Evolutionary conservation across 2,888 invertebrate genomes (phyloP).

Genomic region (Torymus auratus): DNA sequence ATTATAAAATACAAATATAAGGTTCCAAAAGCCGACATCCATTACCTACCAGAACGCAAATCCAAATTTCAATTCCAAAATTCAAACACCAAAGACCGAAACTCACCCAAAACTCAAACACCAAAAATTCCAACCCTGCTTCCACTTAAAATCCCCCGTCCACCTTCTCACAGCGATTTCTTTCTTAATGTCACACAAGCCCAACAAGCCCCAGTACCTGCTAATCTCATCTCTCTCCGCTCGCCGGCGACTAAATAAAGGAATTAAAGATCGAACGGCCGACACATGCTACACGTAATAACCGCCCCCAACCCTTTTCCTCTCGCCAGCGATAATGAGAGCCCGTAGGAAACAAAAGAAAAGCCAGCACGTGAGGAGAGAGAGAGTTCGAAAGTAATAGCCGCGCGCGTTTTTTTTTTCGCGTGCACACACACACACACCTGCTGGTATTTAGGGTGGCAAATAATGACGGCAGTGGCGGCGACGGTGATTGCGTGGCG

Average conservation of each 20-base stretch:
- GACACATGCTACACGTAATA: conserved; percentile 6
- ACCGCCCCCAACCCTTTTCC: not conserved
- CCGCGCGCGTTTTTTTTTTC: conserved; percentile 1
- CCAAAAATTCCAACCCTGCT: no score
- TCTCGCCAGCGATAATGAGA: not conserved
- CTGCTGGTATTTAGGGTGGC: conserved; percentile 53
- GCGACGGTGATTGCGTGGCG: conserved; percentile 26
- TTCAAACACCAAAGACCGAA: no score
- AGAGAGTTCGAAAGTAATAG: conserved; percentile 27
- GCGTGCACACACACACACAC: conserved; percentile 23
- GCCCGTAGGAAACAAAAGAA: conserved; percentile 12
- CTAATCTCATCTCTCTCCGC: conserved; percentile 19
- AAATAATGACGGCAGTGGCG: conserved; percentile 58
- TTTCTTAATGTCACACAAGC: conserved; percentile 11
- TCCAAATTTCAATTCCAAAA: no score
- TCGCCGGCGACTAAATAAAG: conserved; percentile 24
- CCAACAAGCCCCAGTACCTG: not conserved
- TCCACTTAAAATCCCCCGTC: no score
- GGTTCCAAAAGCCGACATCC: no score
- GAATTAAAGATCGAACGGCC: conserved; percentile 41
- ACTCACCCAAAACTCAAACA: no score
- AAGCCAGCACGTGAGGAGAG: conserved; percentile 31
- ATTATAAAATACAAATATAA: no score
- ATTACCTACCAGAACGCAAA: no score
- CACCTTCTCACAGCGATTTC: no score